A percentile compares a stretch with the other conserved stretches of the same genome.
Conservation (phyloP, 1,140 invertebrate genomes). For the Drosophila obscura region DNA sequence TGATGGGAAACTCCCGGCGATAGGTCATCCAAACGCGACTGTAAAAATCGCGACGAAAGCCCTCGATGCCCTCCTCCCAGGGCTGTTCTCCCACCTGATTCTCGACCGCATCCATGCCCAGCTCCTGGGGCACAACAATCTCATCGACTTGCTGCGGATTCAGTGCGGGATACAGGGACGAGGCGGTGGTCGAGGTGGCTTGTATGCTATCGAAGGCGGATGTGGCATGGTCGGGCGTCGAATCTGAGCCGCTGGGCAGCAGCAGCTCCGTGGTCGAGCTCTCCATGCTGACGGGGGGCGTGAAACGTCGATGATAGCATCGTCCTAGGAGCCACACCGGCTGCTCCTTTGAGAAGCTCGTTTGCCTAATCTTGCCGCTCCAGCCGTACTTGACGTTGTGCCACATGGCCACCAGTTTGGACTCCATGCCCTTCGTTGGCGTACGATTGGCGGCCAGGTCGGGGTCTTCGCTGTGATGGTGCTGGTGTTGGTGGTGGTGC, state of each 20-base stretch:
- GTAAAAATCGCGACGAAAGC: constrained; percentile 91
- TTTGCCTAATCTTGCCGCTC: constrained; percentile 90
- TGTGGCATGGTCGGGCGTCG: constrained; percentile 60
- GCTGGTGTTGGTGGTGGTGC: not conserved
- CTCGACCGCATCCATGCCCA: constrained; percentile 85
- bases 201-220: constrained; percentile 69
- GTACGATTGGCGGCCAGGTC: constrained; percentile 70
- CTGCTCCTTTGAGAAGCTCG: constrained; percentile 93
- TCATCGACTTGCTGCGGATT: constrained; percentile 76
- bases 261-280: constrained; percentile 87
- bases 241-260: constrained; percentile 79
- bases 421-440: constrained; percentile 89
- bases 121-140: constrained; percentile 78
- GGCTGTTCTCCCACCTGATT: constrained; percentile 85
- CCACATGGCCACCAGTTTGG: constrained; percentile 92
- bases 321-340: constrained; percentile 92
- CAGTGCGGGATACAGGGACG: constrained; percentile 62
- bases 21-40: constrained; percentile 92
- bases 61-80: constrained; percentile 89
- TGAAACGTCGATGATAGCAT: constrained; percentile 91
- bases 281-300: constrained; percentile 87
- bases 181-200: constrained; percentile 16
- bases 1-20: constrained; percentile 90
- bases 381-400: constrained; percentile 96
- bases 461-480: constrained; percentile 33